Base-by-base conservation (phyloP, 2,888 invertebrate genomes). In the Gnatocerus cornutus region DNA sequence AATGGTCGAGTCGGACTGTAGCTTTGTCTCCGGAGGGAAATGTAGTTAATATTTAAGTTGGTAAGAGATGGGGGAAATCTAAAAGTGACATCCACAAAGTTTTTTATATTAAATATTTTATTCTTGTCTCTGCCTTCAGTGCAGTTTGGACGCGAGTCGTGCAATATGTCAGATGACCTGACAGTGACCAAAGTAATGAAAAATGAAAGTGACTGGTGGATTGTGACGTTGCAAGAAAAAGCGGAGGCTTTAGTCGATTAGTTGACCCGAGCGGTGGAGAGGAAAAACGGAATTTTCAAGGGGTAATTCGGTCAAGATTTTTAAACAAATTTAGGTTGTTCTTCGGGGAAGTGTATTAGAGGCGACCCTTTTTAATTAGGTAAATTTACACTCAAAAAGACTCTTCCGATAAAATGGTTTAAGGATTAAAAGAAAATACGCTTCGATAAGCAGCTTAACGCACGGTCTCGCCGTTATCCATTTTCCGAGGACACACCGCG, bases 1-100 rank as follows among this genome's bases (percentile, higher is more conserved):
- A 68, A 72, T 72, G 33, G 45, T 16, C 41, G 27, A 16, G 48
- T 59, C 9, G 46, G n/a, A 41, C 12, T 21, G 41, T 41, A 50
- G 27, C 48, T 29, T 46, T 43, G 16, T 41, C 63, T 62, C 48
- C 29, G 56, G 33, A 29, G 46, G 29, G 27, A 55, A 33, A 43
- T 53, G 39, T 63, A 9, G 39, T 65, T 46, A 65, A 67, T 67
- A 67, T 67, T 63, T 63, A 39, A 63, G 43, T 58, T 13, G 5
- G 52, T 10, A 30, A 83, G 83, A 82, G 85, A 84, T 85, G 85
- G 85, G 67, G 45, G 65, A 73, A 71, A 72, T 71, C 73, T 68
- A 72, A 71, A 56, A 46, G 71, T 75, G 74, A 73, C 75, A 75
- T 75, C 71, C 72, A 72, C 72, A 73, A 74, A n/a, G 62, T 46